Percentiles rank a stretch among this genome's conserved stretches.
These are phyloP conservation scores for Atrina japonica DNA, from an alignment of 2,888 invertebrate species.

Conservation along the genomic window DNA sequence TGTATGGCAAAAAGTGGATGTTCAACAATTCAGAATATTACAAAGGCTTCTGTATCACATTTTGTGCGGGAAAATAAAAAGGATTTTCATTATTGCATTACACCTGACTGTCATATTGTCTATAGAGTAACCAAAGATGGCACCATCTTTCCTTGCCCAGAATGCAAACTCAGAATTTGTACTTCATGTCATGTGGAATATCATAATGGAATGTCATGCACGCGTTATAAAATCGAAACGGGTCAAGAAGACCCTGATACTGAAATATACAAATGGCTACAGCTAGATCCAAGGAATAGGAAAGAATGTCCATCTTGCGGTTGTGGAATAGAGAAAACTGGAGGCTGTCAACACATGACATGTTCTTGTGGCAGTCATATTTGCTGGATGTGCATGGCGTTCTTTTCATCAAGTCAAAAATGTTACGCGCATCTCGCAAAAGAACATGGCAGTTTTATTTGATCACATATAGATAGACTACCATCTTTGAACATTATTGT, in stretches of 20 bases:
- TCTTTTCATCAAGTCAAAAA: constrained; percentile 40
- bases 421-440: constrained; percentile 67
- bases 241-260: constrained; percentile 42
- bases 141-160: constrained; percentile 55
- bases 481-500: no score
- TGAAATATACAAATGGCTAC: constrained; percentile 57
- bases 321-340: constrained; percentile 67
- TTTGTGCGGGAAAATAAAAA: constrained; percentile 57
- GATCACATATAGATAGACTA: no score
- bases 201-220: constrained; percentile 71
- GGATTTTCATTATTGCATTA: constrained; percentile 66
- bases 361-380: constrained; percentile 70
- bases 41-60: constrained; percentile 54
- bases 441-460: constrained; percentile 47
- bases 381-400: constrained; percentile 72
- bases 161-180: constrained; percentile 62
- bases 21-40: constrained; percentile 43
- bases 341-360: constrained; percentile 73
- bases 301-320: constrained; percentile 71
- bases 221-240: constrained; percentile 53
- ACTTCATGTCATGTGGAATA: constrained; percentile 66
- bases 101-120: constrained; percentile 72
- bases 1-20: constrained; percentile 42
- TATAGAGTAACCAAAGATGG: constrained; percentile 61
- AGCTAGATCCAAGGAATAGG: constrained; percentile 53